phyloP scores from a whole-genome alignment of 2,113 vertebrate genomes.

The Podilymbus podiceps region DNA sequence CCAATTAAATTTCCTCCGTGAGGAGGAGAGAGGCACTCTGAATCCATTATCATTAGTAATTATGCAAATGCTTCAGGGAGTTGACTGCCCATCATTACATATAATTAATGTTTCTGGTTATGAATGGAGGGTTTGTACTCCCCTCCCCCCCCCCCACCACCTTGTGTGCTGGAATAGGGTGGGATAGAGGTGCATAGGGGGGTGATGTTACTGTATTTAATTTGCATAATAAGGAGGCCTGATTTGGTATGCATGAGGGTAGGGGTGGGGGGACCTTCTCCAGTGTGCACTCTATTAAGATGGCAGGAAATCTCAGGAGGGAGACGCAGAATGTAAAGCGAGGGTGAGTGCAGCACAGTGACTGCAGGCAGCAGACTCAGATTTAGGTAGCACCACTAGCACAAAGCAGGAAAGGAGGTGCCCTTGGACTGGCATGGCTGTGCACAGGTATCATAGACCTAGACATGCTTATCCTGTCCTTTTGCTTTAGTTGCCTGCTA shows the following conservation, averaged over 20 bases:
- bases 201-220: constrained; percentile 27
- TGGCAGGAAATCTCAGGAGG: constrained; percentile 15
- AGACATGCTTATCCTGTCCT: neutral
- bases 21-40: constrained; percentile 48
- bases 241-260: constrained; percentile 17
- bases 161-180: neutral
- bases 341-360: neutral
- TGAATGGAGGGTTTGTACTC: constrained; percentile 46
- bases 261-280: neutral
- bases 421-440: neutral
- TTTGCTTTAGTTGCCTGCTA: neutral
- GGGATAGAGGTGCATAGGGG: neutral
- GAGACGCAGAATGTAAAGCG: neutral
- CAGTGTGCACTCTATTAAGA: neutral
- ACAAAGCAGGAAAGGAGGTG: neutral
- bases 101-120: constrained; percentile 69
- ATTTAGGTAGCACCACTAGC: neutral
- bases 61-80: constrained; percentile 66
- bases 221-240: constrained; percentile 51
- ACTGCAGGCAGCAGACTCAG: neutral
- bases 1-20: constrained; percentile 60
- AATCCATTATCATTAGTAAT: constrained; percentile 68
- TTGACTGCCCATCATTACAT: constrained; percentile 66
- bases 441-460: neutral
- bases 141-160: too few species aligned